Evolutionary conservation across 2,113 vertebrate species (phyloP).

Genomic region (Salminus brasiliensis): DNA sequence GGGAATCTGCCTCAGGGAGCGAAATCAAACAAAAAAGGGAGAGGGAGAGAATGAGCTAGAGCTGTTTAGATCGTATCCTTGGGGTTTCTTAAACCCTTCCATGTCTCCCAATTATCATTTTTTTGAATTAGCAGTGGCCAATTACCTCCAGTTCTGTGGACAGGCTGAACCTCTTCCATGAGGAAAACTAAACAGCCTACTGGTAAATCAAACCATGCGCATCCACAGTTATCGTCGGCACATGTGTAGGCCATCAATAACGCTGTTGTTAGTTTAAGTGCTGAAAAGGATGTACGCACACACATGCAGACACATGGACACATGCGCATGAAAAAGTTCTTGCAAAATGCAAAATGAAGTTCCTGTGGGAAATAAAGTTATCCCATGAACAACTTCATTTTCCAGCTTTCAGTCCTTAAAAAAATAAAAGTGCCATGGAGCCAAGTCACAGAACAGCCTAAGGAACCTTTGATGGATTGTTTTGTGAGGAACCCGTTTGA

Average conservation of each 20-base stretch:
- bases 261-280: constrained; percentile 46
- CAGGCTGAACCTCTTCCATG: constrained; percentile 53
- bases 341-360: constrained; percentile 19
- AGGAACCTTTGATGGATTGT: too few relatives aligned
- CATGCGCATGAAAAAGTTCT: constrained; percentile 6
- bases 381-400: neutral
- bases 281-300: constrained; percentile 36
- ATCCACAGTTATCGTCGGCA: constrained; percentile 48
- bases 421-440: neutral
- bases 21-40: constrained; percentile 50
- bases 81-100: constrained; percentile 38
- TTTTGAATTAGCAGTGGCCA: constrained; percentile 58
- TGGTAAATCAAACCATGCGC: constrained; percentile 59
- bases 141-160: constrained; percentile 47
- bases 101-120: constrained; percentile 56
- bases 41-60: constrained; percentile 10
- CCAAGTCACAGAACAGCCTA: neutral
- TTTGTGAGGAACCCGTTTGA: too few relatives aligned
- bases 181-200: constrained; percentile 53
- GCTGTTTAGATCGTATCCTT: constrained; percentile 42
- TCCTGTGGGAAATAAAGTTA: neutral
- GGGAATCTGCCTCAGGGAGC: constrained; percentile 43
- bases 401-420: neutral
- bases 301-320: constrained; percentile 16
- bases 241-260: constrained; percentile 67